A percentile compares a stretch with the other conserved stretches of the same genome.
Conservation (phyloP, 2,113 vertebrate genomes). For the Pangasianodon hypophthalmus region DNA sequence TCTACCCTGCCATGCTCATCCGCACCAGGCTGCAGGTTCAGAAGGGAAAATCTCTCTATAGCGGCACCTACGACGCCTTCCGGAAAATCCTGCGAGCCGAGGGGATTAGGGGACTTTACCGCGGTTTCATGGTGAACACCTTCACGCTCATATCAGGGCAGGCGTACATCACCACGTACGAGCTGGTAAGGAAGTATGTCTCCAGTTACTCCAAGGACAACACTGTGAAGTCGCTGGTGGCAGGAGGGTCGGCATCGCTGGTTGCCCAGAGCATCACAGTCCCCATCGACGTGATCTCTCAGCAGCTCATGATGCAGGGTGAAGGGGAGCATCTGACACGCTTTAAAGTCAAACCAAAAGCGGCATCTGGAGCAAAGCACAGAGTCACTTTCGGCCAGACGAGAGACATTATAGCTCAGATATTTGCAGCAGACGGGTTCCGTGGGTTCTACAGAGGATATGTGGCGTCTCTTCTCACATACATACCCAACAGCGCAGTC, state of each 20-base stretch:
- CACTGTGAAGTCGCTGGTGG: constrained; percentile 89
- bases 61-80: constrained; percentile 89
- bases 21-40: constrained; percentile 92
- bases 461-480: constrained; percentile 91
- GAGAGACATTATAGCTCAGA: constrained; percentile 88
- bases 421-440: constrained; percentile 85
- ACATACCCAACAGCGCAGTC: constrained; percentile 95
- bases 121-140: constrained; percentile 93
- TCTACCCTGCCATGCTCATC: constrained; percentile 93
- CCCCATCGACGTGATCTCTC: constrained; percentile 92
- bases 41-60: constrained; percentile 90
- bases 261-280: constrained; percentile 98
- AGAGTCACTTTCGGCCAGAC: constrained; percentile 83
- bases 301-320: constrained; percentile 97
- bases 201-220: constrained; percentile 86
- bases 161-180: constrained; percentile 94
- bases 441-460: constrained; percentile 94
- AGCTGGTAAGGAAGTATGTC: constrained; percentile 89
- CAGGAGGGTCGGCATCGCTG: constrained; percentile 87
- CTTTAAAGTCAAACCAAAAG: constrained; percentile 76
- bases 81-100: constrained; percentile 87
- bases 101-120: constrained; percentile 85
- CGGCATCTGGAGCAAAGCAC: constrained; percentile 58
- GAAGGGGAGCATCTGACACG: constrained; percentile 86
- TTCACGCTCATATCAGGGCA: constrained; percentile 94